Evolutionary conservation across 2,797 vertebrate genomes (phyloP), one percentile per base, ranked within the genome.

Genomic region (Pangasius krempfi): DNA sequence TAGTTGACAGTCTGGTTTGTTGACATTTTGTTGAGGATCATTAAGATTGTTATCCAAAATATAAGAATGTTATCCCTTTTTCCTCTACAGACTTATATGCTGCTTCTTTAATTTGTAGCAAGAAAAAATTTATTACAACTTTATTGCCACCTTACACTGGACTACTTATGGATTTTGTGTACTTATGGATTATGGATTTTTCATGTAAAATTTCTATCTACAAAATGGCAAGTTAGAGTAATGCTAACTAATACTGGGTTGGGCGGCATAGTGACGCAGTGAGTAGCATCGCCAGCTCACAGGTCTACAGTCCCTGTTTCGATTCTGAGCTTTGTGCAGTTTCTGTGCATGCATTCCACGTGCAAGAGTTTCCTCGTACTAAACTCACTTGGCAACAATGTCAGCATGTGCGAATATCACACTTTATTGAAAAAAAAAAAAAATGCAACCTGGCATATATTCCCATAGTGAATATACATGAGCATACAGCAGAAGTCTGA

Each of bases 351-450:
- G 52, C 52, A 16, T 4, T 54, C 52, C 14, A 3, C 16, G 56
- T 58, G 56, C 20, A 22, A 7, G 5, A 7, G 56, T 7, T 58
- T 58, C 52, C 56, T 60, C 1, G 0, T 83, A 37, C n/a, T 84
- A 44, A 84, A 50, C 81, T 84, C 6, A 84, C 44, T 84, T n/a
- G 60, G 0, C 30, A 7, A 66, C 60, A 54, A 50, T 82, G 37
- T 44, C 56, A 82, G 44, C 87, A 89, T 92, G 91, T 37, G 89
- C 90, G 66, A 93, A 90, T 90, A 92, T 94, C 93, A 95, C 92
- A 92, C 93, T 96, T 96, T 94, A 96, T 95, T 96, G 92, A 92
- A 92, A 94, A 95, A 94, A 88, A 90, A 78, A 89, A 40, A 62
- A 60, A 60, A 81, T 14, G 37, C 80, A 44, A 62, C 56, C 90